Percentiles rank a stretch among this genome's conserved stretches.
These are phyloP conservation scores for Cheilosia soror DNA, from an alignment of 2,888 invertebrate species.

Conservation along the genomic window DNA sequence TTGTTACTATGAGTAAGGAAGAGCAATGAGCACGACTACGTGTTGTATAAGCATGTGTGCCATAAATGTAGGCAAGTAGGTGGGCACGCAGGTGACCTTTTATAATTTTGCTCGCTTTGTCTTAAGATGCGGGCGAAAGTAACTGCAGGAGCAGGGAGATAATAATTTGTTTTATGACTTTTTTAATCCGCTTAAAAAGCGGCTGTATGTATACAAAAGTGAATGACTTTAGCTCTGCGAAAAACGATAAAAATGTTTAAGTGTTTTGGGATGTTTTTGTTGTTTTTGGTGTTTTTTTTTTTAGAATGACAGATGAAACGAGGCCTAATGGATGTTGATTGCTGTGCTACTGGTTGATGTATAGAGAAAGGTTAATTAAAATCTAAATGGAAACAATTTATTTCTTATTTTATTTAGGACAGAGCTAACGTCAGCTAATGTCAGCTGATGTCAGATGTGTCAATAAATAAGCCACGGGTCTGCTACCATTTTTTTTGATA, in stretches of 20 bases:
- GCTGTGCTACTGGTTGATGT: constrained; percentile 11
- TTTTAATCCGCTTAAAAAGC: constrained; percentile 6
- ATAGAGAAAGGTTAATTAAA: neutral
- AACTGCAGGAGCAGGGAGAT: neutral
- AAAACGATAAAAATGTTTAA: constrained; percentile 12
- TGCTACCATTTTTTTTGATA: no score
- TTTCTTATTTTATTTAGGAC: neutral
- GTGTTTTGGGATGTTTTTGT: neutral
- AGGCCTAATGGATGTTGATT: constrained; percentile 1
- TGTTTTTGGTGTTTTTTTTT: neutral
- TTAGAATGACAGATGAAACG: constrained; percentile 7
- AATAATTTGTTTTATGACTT: constrained; percentile 6
- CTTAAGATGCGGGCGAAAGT: constrained; percentile 7
- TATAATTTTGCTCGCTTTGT: neutral
- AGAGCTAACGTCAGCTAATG: no score
- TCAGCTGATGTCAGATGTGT: no score
- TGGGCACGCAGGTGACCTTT: constrained; percentile 25
- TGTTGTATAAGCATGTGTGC: neutral
- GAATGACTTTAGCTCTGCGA: neutral
- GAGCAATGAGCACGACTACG: neutral
- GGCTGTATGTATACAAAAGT: neutral
- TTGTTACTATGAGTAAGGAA: neutral
- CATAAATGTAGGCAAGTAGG: constrained; percentile 13
- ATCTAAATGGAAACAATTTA: neutral
- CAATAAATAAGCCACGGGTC: no score